Evolutionary conservation across 2,888 invertebrate genomes (phyloP).

Genomic region (Tetanocera ferruginea): DNA sequence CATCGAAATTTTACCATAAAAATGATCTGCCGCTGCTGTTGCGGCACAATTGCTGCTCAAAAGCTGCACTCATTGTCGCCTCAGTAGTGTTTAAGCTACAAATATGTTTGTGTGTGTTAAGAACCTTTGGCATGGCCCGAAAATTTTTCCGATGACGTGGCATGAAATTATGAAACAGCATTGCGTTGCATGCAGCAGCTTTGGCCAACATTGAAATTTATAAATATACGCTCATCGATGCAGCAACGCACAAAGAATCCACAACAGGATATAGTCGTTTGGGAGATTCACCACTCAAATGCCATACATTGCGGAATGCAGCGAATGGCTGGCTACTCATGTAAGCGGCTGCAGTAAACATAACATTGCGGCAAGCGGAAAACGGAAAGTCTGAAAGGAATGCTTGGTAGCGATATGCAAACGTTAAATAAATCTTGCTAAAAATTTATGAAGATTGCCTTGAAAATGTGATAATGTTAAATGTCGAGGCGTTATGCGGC

Average conservation of each 20-base stretch:
- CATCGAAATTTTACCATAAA: slow-evolving; percentile 22
- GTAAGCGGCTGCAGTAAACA: not conserved
- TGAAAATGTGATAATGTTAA: slow-evolving; percentile 24
- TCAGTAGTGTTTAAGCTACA: not conserved
- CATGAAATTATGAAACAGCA: not conserved
- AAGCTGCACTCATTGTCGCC: not conserved
- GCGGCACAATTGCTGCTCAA: not conserved
- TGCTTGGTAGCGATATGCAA: not conserved
- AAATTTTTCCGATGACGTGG: not conserved
- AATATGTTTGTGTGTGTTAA: slow-evolving; percentile 17
- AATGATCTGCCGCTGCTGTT: not conserved
- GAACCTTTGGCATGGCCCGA: not conserved
- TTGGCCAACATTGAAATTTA: slow-evolving; percentile 15
- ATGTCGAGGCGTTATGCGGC: not conserved
- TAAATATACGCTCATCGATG: slow-evolving; percentile 2
- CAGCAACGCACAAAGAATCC: not conserved
- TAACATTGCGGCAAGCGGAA: not conserved
- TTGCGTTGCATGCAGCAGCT: not conserved
- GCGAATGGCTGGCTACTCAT: not conserved
- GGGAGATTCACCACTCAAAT: not conserved
- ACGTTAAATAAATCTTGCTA: slow-evolving; percentile 20
- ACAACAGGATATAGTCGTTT: not conserved
- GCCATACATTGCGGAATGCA: not conserved
- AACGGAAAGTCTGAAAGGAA: not conserved
- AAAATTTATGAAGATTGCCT: slow-evolving; percentile 33